These are phyloP conservation scores for Acromyrmex echinatior DNA, from an alignment of 1,140 invertebrate genomes.

Conservation along the genomic window DNA sequence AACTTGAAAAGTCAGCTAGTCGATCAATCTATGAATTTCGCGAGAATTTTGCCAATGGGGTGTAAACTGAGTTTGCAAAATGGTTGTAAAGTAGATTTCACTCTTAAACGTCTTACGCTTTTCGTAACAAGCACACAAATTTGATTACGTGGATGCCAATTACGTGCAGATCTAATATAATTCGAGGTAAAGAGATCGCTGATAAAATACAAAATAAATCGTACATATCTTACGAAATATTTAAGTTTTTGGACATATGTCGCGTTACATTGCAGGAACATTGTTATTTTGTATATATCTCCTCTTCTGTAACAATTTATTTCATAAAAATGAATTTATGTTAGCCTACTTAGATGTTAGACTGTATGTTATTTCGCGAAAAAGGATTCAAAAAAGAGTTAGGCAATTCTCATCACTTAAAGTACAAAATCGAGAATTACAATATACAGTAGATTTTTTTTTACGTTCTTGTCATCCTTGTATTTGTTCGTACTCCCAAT, in stretches of 20 bases:
- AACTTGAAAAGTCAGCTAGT: not conserved
- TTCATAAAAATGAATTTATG: constrained; percentile 56
- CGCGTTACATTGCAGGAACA: constrained; percentile 20
- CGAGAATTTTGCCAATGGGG: not conserved
- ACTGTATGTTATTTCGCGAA: constrained; percentile 3
- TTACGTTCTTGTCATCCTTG: not conserved
- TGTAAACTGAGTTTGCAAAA: not conserved
- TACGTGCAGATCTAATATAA: constrained; percentile 32
- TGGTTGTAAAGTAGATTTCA: not conserved
- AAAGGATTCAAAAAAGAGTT: constrained; percentile 23
- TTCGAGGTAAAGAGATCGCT: not conserved
- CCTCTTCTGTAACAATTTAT: constrained; percentile 11
- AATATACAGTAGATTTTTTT: not conserved
- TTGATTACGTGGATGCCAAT: not conserved
- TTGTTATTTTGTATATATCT: constrained; percentile 1
- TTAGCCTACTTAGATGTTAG: not conserved
- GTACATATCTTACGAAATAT: constrained; percentile 31
- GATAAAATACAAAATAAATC: constrained; percentile 5
- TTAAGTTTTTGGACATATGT: constrained; percentile 24
- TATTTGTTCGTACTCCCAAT: not conserved
- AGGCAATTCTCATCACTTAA: constrained; percentile 36
- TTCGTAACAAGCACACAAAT: not conserved
- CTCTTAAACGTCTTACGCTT: not conserved
- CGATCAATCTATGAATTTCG: not conserved
- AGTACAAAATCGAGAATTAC: constrained; percentile 56